A percentile compares a stretch with the other conserved stretches of the same genome.
phyloP scores from a whole-genome alignment of 2,797 vertebrate species.

The Scomberomorus guttatus region DNA sequence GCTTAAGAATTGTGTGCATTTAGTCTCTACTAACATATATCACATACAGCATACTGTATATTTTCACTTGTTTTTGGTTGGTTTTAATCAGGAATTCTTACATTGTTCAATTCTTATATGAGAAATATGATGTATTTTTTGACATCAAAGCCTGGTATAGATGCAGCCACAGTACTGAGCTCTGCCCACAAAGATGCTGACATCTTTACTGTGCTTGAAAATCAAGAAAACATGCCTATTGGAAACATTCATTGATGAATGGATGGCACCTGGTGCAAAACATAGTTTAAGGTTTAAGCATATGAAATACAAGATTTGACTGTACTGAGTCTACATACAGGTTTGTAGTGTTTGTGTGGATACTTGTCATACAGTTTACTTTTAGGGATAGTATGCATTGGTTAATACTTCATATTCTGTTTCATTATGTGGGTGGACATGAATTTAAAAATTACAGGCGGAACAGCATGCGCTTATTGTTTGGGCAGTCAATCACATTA shows the following conservation, averaged over 20 bases:
- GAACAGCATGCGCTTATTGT: too few relatives aligned
- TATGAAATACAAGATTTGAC: background rate
- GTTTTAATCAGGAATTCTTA: background rate
- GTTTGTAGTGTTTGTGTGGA: background rate
- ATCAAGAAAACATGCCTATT: slow-evolving; percentile 5
- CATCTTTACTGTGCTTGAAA: slow-evolving; percentile 9
- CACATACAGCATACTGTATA: background rate
- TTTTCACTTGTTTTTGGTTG: background rate
- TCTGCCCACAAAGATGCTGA: background rate
- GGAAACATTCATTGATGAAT: slow-evolving; percentile 12
- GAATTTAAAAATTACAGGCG: too few relatives aligned
- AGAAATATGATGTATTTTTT: slow-evolving; percentile 20
- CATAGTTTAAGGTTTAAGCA: background rate
- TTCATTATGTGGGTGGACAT: too few relatives aligned
- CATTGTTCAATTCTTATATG: background rate
- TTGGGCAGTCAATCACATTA: too few relatives aligned
- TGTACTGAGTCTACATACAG: background rate
- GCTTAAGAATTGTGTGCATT: background rate
- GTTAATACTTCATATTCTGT: too few relatives aligned
- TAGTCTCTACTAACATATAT: background rate
- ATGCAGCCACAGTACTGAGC: slow-evolving; percentile 9
- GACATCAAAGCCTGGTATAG: slow-evolving; percentile 25
- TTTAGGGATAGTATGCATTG: too few relatives aligned
- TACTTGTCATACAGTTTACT: too few relatives aligned
- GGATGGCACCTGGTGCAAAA: too few relatives aligned